These are phyloP conservation scores for Drosophila albomicans DNA, from an alignment of 1,140 invertebrate species.

Conservation along the genomic window DNA sequence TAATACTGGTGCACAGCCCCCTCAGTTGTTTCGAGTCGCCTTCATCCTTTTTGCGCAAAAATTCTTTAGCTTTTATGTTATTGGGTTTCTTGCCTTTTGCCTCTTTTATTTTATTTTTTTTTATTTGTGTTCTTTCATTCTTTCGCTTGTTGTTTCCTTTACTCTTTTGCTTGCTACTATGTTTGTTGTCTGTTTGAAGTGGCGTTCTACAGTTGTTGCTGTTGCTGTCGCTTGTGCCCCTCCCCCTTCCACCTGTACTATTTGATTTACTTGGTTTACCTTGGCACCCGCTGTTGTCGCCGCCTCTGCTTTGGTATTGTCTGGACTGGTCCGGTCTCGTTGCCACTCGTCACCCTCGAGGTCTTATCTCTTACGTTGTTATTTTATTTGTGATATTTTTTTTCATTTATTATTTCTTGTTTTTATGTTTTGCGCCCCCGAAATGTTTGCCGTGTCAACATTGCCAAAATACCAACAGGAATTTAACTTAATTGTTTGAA, in stretches of 20 bases:
- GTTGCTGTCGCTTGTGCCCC: conserved; percentile 12
- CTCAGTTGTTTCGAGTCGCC: conserved; percentile 44
- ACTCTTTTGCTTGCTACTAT: conserved; percentile 22
- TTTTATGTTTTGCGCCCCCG: neutral
- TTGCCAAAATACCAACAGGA: conserved; percentile 59
- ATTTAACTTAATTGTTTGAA: conserved; percentile 69
- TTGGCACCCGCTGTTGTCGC: conserved; percentile 43
- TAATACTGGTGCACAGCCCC: conserved; percentile 7
- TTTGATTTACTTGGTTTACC: conserved; percentile 74
- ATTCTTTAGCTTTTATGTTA: conserved; percentile 82
- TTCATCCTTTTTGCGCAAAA: conserved; percentile 74
- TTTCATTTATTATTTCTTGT: neutral
- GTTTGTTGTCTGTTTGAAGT: conserved; percentile 57
- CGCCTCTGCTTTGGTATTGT: conserved; percentile 25
- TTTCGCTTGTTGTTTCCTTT: conserved; percentile 16
- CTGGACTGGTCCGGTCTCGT: conserved; percentile 26
- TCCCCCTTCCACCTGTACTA: conserved; percentile 26
- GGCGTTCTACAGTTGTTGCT: conserved; percentile 21
- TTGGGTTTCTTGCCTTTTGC: conserved; percentile 70
- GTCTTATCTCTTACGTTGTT: conserved; percentile 17
- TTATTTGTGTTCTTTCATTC: conserved; percentile 2
- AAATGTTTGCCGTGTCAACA: conserved; percentile 63
- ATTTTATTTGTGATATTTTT: neutral
- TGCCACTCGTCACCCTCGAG: conserved; percentile 12
- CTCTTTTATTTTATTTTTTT: conserved; percentile 9